Evolutionary conservation across 1,140 invertebrate genomes (phyloP).

Genomic region (Monochamus saltuarius): DNA sequence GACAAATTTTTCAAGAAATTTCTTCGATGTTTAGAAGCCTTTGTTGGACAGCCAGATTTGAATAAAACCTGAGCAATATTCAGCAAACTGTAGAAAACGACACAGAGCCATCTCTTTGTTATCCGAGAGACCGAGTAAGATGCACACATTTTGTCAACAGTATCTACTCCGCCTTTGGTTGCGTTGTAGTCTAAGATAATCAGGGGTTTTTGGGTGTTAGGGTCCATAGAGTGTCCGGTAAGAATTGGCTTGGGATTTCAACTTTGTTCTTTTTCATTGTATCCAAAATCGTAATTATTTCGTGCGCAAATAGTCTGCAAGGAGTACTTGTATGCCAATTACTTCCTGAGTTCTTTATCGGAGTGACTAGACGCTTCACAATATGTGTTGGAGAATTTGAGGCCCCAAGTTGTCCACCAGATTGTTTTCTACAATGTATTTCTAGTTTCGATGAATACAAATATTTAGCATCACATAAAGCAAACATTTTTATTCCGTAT

Average conservation of each 20-base stretch:
- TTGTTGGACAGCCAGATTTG: constrained; percentile 1
- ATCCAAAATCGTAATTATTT: constrained; percentile 45
- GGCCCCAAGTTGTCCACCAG: constrained; percentile 30
- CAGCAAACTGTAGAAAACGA: constrained; percentile 55
- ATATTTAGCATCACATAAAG: constrained; percentile 20
- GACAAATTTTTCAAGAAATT: background rate
- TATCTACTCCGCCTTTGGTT: constrained; percentile 52
- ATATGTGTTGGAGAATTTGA: constrained; percentile 33
- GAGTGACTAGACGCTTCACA: constrained; percentile 35
- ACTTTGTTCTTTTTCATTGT: too few species aligned
- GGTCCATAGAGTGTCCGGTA: constrained; percentile 30
- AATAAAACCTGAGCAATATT: constrained; percentile 46
- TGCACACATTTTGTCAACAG: constrained; percentile 42
- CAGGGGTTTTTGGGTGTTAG: constrained; percentile 41
- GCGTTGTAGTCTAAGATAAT: too few species aligned
- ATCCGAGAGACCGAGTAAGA: constrained; percentile 47
- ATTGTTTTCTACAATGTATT: constrained; percentile 47
- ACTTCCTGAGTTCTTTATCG: constrained; percentile 38
- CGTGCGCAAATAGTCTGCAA: constrained; percentile 35
- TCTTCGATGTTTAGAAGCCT: constrained; percentile 1
- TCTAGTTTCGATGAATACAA: constrained; percentile 33
- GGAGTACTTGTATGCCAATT: constrained; percentile 41
- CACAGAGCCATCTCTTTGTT: constrained; percentile 55
- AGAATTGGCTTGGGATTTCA: too few species aligned
- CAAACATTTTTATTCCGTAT: constrained; percentile 49